These are phyloP conservation scores for Plumapathes pennacea DNA, from an alignment of 92 coral and sea anemone genomes.

Conservation along the genomic window DNA sequence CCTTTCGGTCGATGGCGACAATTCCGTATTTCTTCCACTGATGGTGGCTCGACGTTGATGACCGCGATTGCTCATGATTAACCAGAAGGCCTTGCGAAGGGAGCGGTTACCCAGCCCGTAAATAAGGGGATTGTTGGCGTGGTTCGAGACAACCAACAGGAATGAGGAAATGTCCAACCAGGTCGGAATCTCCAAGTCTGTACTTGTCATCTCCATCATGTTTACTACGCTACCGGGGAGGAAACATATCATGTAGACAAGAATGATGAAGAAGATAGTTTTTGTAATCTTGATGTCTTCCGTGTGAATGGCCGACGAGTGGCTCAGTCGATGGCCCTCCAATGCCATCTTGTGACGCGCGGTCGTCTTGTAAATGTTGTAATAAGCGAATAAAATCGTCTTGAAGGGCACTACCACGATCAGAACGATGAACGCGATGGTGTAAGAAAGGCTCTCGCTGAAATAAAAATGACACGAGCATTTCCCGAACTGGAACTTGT, in stretches of 20 bases:
- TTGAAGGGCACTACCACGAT: slow-evolving; percentile 38
- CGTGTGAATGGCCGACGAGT: slow-evolving; percentile 18
- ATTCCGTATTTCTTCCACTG: no score
- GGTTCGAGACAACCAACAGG: slow-evolving; percentile 54
- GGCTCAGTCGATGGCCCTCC: slow-evolving; percentile 17
- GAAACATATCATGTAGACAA: slow-evolving; percentile 56
- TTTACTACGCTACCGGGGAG: slow-evolving; percentile 68
- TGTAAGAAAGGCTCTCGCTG: slow-evolving; percentile 54
- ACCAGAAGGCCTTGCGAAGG: slow-evolving; percentile 35
- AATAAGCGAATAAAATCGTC: slow-evolving; percentile 42
- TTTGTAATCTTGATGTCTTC: slow-evolving; percentile 65
- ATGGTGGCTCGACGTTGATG: no score
- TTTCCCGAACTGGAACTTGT: slow-evolving; percentile 59
- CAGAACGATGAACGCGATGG: slow-evolving; percentile 38
- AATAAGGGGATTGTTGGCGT: slow-evolving; percentile 65
- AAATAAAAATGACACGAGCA: slow-evolving; percentile 65
- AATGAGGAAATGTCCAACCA: slow-evolving; percentile 56
- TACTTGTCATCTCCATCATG: slow-evolving; percentile 43
- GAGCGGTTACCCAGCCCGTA: slow-evolving; percentile 61
- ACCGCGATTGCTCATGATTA: no score
- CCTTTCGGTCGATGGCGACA: no score
- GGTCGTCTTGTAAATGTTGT: slow-evolving; percentile 47
- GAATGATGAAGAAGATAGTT: slow-evolving; percentile 42
- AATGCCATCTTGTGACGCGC: slow-evolving; percentile 30
- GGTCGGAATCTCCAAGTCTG: slow-evolving; percentile 29